These are phyloP conservation scores for Epinephelus cyanopodus DNA, from an alignment of 2,113 vertebrate species.

Conservation along the genomic window DNA sequence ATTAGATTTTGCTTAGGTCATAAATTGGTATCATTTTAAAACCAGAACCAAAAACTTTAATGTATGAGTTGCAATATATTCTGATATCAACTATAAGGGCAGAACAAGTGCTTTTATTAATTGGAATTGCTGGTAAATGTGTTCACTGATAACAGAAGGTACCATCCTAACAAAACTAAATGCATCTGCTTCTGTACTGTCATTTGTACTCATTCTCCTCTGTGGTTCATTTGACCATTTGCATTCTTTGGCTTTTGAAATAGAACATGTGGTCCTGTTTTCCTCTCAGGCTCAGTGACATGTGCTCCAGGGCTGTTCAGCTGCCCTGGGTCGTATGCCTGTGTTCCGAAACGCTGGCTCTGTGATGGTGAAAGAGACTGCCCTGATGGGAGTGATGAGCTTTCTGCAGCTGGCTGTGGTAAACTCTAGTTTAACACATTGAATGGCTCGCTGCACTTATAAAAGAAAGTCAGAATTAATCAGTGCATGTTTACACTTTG, in stretches of 20 bases:
- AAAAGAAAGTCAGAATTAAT: neutral
- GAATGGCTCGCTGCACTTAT: neutral
- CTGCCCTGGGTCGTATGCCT: constrained; percentile 93
- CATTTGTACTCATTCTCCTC: neutral
- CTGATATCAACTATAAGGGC: neutral
- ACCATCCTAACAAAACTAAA: neutral
- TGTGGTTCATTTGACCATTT: constrained; percentile 2
- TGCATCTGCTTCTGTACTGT: neutral
- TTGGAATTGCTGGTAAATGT: neutral
- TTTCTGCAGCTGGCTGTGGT: constrained; percentile 96
- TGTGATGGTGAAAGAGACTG: constrained; percentile 98
- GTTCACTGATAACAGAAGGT: neutral
- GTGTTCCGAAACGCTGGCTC: constrained; percentile 95
- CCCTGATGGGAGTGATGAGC: constrained; percentile 95
- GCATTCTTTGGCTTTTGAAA: constrained; percentile 22
- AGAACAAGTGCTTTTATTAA: neutral
- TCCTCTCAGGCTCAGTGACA: constrained; percentile 88
- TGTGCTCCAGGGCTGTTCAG: constrained; percentile 94
- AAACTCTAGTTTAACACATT: constrained; percentile 43
- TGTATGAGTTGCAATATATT: constrained; percentile 1
- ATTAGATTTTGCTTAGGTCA: constrained; percentile 12
- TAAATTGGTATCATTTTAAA: neutral
- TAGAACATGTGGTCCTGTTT: constrained; percentile 45
- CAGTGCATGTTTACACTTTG: neutral
- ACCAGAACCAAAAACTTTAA: neutral